Conservation (phyloP, 2,797 vertebrate species). For the Galaxias olidus region DNA sequence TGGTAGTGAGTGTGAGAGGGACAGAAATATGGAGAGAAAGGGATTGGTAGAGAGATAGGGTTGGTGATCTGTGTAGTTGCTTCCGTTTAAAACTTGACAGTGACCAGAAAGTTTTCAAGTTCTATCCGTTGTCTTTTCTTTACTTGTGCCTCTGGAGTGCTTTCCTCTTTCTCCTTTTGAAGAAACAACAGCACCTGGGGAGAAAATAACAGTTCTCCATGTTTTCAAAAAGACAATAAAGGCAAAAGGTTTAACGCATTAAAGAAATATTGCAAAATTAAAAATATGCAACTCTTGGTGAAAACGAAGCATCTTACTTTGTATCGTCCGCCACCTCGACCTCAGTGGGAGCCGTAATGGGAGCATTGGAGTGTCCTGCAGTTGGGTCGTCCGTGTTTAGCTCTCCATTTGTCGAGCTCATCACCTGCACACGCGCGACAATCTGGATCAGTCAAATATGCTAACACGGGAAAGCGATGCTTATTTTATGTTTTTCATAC, state of each 20-base stretch:
- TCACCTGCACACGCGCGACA: constrained; percentile 75
- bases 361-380: constrained; percentile 95
- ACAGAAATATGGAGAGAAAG: background rate
- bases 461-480: too few relatives aligned
- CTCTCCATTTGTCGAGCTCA: constrained; percentile 97
- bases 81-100: constrained; percentile 81
- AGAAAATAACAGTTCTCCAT: background rate
- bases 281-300: background rate
- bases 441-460: too few relatives aligned
- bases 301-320: constrained; percentile 85
- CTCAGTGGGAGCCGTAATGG: constrained; percentile 94
- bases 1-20: background rate
- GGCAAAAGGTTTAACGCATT: background rate
- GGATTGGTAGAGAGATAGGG: constrained; percentile 28
- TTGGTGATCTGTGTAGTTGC: constrained; percentile 64
- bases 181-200: constrained; percentile 97
- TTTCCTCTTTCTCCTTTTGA: constrained; percentile 99
- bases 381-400: constrained; percentile 95
- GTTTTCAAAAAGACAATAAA: background rate
- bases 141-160: constrained; percentile 94
- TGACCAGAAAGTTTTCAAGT: constrained; percentile 81
- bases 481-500: too few relatives aligned
- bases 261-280: too few relatives aligned
- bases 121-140: constrained; percentile 65
- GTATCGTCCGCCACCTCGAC: constrained; percentile 96